Evolutionary conservation across 2,888 invertebrate genomes (phyloP).

Genomic region (Caenorhabditis becei): DNA sequence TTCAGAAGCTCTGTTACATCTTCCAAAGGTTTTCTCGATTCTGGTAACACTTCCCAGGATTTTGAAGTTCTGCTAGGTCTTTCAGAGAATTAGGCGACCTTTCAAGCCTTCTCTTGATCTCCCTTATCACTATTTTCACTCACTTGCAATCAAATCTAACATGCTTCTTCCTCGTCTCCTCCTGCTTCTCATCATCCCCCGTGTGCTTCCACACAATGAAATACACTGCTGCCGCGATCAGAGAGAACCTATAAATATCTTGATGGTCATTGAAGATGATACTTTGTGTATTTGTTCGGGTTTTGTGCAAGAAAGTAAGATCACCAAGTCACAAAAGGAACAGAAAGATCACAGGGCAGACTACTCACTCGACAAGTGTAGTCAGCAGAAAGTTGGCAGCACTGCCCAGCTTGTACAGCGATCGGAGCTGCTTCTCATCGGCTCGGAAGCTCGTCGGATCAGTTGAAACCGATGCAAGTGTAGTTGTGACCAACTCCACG

Average conservation of each 20-base stretch:
- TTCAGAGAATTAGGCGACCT: not conserved
- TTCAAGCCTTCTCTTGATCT: not conserved
- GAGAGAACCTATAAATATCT: slow-evolving; percentile 66
- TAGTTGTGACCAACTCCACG: slow-evolving; percentile 20
- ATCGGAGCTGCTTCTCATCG: slow-evolving; percentile 46
- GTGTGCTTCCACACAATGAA: slow-evolving; percentile 79
- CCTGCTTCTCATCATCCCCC: slow-evolving; percentile 62
- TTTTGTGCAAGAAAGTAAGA: not conserved
- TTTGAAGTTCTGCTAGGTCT: not conserved
- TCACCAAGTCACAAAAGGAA: not conserved
- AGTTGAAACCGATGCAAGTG: slow-evolving; percentile 8
- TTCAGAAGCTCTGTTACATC: no score
- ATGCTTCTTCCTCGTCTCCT: slow-evolving; percentile 68
- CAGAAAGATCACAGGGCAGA: not conserved
- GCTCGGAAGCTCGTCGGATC: slow-evolving; percentile 27
- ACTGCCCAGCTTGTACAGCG: slow-evolving; percentile 76
- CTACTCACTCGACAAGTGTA: slow-evolving; percentile 75
- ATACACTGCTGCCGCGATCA: slow-evolving; percentile 80
- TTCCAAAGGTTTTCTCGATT: no score
- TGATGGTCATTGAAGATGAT: no score
- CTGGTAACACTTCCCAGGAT: no score
- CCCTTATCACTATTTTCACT: slow-evolving; percentile 1
- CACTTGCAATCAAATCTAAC: slow-evolving; percentile 79
- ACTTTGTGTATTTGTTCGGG: no score
- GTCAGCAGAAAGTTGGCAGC: slow-evolving; percentile 78